Evolutionary conservation across 1,140 invertebrate species (phyloP), one percentile per base, ranked within the genome.

Genomic region (Apis dorsata): DNA sequence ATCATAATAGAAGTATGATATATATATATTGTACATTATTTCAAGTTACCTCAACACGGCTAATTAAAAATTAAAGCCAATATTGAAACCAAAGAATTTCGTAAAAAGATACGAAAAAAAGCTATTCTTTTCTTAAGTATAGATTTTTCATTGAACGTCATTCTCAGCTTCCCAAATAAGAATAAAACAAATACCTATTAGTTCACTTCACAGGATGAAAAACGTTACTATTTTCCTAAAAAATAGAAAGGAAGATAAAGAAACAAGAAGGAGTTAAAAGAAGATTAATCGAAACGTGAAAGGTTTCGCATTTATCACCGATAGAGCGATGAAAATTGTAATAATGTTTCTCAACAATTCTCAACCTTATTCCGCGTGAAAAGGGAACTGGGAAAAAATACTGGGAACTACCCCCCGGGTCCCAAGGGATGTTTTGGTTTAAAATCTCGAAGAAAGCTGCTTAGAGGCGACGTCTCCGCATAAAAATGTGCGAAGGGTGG

Each of bases 391-490:
- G 34, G 34, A 34, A 85, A 81, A 85, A 85, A 78, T 80, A 81
- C 68, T 83, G 57, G 44, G 19, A 60, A 21, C 34, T 5, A 15
- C 73, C 71, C 68, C 68, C 51, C 53, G 55, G 75, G 90, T 57
- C 85, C 85, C 91, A 68, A 74, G 91, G 91, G 92, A 93, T 89
- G 90, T 90, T 91, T 93, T 91, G 90, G 85, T 85, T 89, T 84
- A 90, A 92, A 91, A 90, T 91, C 88, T 86, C 86, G 87, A 86
- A 90, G 90, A 93, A 93, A 93, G 92, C 92, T 90, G 91, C 92
- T 93, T 93, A 93, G 89, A 88, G 85, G 86, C 87, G 90, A 91
- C 90, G 91, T 92, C 89, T 88, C 74, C 88, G 84, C 82, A 68
- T 79, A 88, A 88, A 88, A 88, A 86, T 86, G 87, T 79, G 77